These are phyloP conservation scores for Autographa pulchrina DNA, from an alignment of 2,888 invertebrate species.

Conservation along the genomic window DNA sequence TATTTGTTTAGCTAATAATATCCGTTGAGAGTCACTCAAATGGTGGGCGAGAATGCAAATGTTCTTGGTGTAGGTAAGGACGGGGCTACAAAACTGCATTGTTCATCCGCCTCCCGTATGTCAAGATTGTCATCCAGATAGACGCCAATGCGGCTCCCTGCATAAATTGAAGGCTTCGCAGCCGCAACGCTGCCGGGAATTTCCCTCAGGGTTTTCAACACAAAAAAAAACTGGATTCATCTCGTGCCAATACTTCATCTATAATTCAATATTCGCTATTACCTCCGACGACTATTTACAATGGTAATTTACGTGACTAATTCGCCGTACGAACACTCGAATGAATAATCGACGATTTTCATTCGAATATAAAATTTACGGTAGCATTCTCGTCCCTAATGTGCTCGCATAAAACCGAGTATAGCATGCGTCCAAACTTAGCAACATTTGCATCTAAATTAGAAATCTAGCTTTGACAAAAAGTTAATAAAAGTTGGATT, in stretches of 20 bases:
- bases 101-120: conserved; percentile 74
- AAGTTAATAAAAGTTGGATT: conserved; percentile 40
- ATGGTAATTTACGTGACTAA: conserved; percentile 77
- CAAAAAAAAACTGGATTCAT: conserved; percentile 76
- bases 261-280: conserved; percentile 83
- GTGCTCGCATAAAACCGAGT: conserved; percentile 47
- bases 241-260: conserved; percentile 78
- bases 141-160: conserved; percentile 79
- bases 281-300: conserved; percentile 75
- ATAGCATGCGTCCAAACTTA: conserved; percentile 50
- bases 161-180: conserved; percentile 86
- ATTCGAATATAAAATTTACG: conserved; percentile 65
- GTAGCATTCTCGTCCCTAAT: conserved; percentile 54
- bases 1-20: conserved; percentile 8
- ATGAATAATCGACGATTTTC: conserved; percentile 66
- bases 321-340: conserved; percentile 68
- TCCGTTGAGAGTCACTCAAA: conserved; percentile 27
- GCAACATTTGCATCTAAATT: conserved; percentile 59
- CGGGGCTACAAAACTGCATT: conserved; percentile 71
- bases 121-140: conserved; percentile 82
- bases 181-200: conserved; percentile 78
- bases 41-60: conserved; percentile 49
- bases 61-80: conserved; percentile 46
- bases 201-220: conserved; percentile 84
- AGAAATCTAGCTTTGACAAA: conserved; percentile 44